These are phyloP conservation scores for Ondatra zibethicus DNA, from an alignment of 2,113 vertebrate genomes.

Conservation along the genomic window DNA sequence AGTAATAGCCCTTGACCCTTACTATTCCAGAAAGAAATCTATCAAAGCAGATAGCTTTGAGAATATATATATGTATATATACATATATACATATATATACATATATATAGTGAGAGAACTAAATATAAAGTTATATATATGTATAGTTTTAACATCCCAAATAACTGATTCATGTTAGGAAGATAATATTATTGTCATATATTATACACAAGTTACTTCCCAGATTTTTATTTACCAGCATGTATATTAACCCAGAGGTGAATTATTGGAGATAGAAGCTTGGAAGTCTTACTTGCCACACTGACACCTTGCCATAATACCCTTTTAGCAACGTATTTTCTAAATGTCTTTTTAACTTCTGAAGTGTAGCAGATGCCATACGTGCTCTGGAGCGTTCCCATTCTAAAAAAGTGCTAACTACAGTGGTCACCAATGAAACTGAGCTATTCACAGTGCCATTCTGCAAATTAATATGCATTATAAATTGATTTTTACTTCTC, in stretches of 20 bases:
- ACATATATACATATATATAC: too few species aligned
- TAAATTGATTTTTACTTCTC: background rate
- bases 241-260: background rate
- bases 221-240: background rate
- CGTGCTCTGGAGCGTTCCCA: background rate
- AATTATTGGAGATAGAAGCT: slow-evolving; percentile 31
- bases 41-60: background rate
- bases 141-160: background rate
- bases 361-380: background rate
- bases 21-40: background rate
- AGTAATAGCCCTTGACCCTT: background rate
- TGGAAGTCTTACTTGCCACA: background rate
- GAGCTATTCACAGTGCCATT: background rate
- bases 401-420: background rate
- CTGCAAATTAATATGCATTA: background rate
- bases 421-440: background rate
- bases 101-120: too few species aligned
- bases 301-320: background rate
- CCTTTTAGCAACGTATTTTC: slow-evolving; percentile 8
- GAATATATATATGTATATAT: background rate
- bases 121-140: too few species aligned
- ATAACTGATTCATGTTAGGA: background rate
- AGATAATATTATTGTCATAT: background rate
- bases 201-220: slow-evolving; percentile 15
- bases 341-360: background rate